Evolutionary conservation across 2,888 invertebrate species (phyloP).

Genomic region (Brachypalpus laphriformis): DNA sequence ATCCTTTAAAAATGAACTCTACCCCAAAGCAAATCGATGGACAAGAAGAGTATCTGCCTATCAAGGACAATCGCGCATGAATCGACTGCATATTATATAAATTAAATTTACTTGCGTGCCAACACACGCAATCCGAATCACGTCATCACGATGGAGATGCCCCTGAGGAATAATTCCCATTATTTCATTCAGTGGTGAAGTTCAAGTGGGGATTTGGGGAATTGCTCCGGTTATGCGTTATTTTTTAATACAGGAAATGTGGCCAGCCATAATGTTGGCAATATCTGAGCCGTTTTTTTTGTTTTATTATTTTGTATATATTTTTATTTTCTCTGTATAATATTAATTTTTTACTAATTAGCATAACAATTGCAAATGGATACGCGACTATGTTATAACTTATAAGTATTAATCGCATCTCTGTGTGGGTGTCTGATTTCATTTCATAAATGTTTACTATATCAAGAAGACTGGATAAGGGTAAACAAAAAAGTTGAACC

Average conservation of each 20-base stretch:
- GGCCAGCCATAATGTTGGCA: constrained; percentile 13
- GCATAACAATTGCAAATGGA: constrained; percentile 56
- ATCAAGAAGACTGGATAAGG: constrained; percentile 11
- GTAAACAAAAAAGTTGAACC: no score
- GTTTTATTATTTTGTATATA: neutral
- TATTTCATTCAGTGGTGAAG: constrained; percentile 43
- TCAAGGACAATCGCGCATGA: constrained; percentile 19
- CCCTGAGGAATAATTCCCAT: constrained; percentile 47
- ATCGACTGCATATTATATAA: constrained; percentile 25
- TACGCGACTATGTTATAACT: constrained; percentile 44
- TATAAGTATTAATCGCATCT: constrained; percentile 32
- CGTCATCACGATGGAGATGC: constrained; percentile 39
- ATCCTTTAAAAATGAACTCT: neutral
- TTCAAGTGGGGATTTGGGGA: constrained; percentile 54
- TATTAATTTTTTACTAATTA: constrained; percentile 58
- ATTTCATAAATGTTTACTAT: constrained; percentile 16
- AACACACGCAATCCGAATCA: constrained; percentile 46
- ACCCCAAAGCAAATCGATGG: no score
- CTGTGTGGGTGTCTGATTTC: constrained; percentile 2
- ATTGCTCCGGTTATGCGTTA: constrained; percentile 14
- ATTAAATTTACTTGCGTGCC: constrained; percentile 49
- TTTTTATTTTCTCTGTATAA: constrained; percentile 17
- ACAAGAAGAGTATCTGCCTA: neutral
- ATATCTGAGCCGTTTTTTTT: neutral
- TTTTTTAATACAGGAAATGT: constrained; percentile 36